Conservation (phyloP, 2,888 invertebrate genomes). For the Shargacucullia verbasci region DNA sequence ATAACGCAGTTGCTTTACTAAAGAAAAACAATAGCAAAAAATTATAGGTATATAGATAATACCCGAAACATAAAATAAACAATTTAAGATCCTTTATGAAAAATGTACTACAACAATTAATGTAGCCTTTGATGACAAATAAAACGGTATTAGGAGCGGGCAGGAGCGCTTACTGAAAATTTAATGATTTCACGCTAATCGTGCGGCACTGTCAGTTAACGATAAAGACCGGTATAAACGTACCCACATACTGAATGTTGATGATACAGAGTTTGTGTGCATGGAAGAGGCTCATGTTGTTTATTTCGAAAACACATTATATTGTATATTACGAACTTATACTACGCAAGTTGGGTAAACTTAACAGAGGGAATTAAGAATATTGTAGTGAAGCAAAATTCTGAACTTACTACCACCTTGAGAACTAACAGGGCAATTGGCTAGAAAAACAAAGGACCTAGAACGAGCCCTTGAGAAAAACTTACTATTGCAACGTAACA, state of each 20-base stretch:
- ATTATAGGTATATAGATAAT: constrained; percentile 1
- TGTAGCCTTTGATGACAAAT: constrained; percentile 31
- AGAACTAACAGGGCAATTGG: too few relatives aligned
- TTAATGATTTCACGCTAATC: constrained; percentile 61
- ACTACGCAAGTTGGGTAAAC: too few relatives aligned
- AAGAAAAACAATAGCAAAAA: background rate
- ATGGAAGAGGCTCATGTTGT: background rate
- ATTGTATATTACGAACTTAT: too few relatives aligned
- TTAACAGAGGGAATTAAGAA: too few relatives aligned
- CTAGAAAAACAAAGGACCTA: too few relatives aligned
- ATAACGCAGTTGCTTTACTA: background rate
- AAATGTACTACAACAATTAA: constrained; percentile 24
- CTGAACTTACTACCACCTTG: too few relatives aligned
- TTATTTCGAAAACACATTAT: background rate
- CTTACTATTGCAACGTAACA: too few relatives aligned
- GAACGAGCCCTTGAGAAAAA: too few relatives aligned
- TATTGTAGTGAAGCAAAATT: too few relatives aligned
- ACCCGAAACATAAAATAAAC: constrained; percentile 29
- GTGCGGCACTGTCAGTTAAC: constrained; percentile 12
- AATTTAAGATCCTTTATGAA: constrained; percentile 13
- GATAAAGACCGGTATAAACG: constrained; percentile 28
- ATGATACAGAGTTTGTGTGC: constrained; percentile 11
- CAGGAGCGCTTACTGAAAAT: constrained; percentile 54
- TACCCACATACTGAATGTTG: constrained; percentile 4
- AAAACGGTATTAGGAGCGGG: constrained; percentile 23